A percentile compares a stretch with the other conserved stretches of the same genome.
phyloP scores from a whole-genome alignment of 2,888 invertebrate genomes.

The Philhelius pedissequus region DNA sequence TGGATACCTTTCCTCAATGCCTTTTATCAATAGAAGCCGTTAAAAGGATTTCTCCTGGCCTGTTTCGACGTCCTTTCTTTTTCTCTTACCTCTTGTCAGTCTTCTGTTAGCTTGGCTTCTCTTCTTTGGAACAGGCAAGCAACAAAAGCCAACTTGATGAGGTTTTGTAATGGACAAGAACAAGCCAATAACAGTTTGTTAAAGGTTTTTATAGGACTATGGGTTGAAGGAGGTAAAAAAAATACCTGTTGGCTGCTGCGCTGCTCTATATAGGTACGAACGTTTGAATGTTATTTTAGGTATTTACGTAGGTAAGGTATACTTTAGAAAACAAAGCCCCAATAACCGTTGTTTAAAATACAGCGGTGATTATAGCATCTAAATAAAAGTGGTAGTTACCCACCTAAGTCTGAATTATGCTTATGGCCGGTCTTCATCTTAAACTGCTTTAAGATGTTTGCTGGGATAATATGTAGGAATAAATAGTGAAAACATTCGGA shows the following conservation, averaged over 20 bases:
- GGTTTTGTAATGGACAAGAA: conserved; percentile 6
- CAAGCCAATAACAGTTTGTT: conserved; percentile 1
- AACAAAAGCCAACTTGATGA: not conserved
- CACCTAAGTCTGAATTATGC: not conserved
- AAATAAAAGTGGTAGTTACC: not conserved
- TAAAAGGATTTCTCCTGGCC: conserved; percentile 4
- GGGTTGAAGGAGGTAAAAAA: not conserved
- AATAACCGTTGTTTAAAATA: not conserved
- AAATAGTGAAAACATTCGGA: too few relatives aligned
- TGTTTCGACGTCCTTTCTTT: not conserved
- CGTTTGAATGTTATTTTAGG: not conserved
- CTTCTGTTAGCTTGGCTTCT: not conserved
- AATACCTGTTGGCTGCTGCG: not conserved
- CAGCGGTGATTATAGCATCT: not conserved
- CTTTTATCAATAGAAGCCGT: conserved; percentile 28
- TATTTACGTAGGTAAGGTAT: not conserved
- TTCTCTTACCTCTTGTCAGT: not conserved
- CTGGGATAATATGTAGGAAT: too few relatives aligned
- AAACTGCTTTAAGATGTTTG: too few relatives aligned
- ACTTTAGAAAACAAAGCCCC: not conserved
- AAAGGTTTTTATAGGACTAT: not conserved
- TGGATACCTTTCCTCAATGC: conserved; percentile 5
- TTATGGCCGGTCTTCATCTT: not conserved
- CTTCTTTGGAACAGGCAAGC: not conserved
- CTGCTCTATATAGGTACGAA: too few relatives aligned